Evolutionary conservation across 1,140 invertebrate species (phyloP).

Genomic region (Contarinia nasturtii): DNA sequence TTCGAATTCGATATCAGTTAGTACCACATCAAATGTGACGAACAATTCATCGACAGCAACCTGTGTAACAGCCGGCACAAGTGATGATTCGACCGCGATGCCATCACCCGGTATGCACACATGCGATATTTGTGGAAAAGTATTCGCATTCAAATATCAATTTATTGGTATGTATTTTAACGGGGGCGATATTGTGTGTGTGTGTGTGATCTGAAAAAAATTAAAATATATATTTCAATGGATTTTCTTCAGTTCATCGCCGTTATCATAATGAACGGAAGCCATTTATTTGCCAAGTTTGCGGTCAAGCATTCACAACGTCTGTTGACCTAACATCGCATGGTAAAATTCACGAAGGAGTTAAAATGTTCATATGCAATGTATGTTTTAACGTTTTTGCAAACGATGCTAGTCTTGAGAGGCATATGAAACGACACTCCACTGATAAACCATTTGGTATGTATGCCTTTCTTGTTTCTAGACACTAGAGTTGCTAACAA

Average conservation of each 20-base stretch:
- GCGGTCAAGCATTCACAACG: slow-evolving; percentile 59
- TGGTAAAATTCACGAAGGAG: slow-evolving; percentile 58
- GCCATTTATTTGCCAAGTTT: slow-evolving; percentile 67
- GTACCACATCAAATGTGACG: slow-evolving; percentile 20
- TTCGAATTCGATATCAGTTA: slow-evolving; percentile 27
- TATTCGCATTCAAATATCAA: slow-evolving; percentile 70
- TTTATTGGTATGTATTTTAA: slow-evolving; percentile 53
- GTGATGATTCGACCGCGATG: slow-evolving; percentile 28
- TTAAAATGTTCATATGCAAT: slow-evolving; percentile 46
- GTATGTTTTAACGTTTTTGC: slow-evolving; percentile 58
- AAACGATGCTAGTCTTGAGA: slow-evolving; percentile 43
- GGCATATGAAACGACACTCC: slow-evolving; percentile 56
- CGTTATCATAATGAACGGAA: slow-evolving; percentile 69
- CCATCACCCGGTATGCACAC: slow-evolving; percentile 44
- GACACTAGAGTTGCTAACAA: neutral
- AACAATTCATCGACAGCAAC: slow-evolving; percentile 25
- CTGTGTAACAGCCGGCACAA: slow-evolving; percentile 30
- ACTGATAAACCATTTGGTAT: slow-evolving; percentile 67
- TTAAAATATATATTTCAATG: neutral
- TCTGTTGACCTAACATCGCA: slow-evolving; percentile 55
- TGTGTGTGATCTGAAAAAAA: neutral
- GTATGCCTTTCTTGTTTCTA: slow-evolving; percentile 11
- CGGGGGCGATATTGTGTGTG: slow-evolving; percentile 8
- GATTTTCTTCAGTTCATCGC: slow-evolving; percentile 15
- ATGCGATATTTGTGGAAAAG: slow-evolving; percentile 67